Conservation (phyloP, 2,888 invertebrate genomes). For the Sarcophaga rosellei region DNA sequence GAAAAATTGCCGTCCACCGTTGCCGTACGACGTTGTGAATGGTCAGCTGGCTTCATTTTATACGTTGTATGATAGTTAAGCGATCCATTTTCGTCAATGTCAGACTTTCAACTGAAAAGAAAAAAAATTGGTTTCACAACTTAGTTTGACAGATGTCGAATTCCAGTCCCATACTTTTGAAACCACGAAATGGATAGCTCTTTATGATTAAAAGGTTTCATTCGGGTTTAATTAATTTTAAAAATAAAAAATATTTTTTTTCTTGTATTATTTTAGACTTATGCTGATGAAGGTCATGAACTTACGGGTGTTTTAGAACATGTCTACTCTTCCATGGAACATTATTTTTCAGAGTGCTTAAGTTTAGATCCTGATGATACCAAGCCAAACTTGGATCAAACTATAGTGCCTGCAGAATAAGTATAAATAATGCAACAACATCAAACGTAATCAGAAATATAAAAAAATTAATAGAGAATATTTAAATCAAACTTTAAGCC, state of each 20-base stretch:
- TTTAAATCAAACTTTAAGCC: constrained; percentile 61
- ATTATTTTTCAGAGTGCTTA: constrained; percentile 94
- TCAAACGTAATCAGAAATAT: neutral
- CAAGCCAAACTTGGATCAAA: constrained; percentile 83
- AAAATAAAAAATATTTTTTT: neutral
- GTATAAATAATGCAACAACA: neutral
- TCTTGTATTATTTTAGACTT: constrained; percentile 85
- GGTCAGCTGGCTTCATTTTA: too few relatives aligned
- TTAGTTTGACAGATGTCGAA: too few relatives aligned
- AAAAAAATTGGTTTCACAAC: too few relatives aligned
- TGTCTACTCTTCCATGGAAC: constrained; percentile 96
- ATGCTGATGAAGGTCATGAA: constrained; percentile 95
- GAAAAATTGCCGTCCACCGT: too few relatives aligned
- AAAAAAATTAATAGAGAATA: constrained; percentile 22
- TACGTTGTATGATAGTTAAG: too few relatives aligned
- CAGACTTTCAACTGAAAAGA: too few relatives aligned
- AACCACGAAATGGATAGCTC: too few relatives aligned
- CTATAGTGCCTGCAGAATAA: constrained; percentile 79
- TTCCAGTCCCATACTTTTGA: too few relatives aligned
- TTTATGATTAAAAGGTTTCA: too few relatives aligned
- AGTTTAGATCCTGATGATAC: constrained; percentile 91
- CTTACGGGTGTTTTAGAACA: constrained; percentile 93
- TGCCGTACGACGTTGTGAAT: too few relatives aligned
- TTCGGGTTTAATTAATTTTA: too few relatives aligned
- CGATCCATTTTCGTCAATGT: too few relatives aligned